Evolutionary conservation across 2,888 invertebrate species (phyloP).

Genomic region (Limulus polyphemus): DNA sequence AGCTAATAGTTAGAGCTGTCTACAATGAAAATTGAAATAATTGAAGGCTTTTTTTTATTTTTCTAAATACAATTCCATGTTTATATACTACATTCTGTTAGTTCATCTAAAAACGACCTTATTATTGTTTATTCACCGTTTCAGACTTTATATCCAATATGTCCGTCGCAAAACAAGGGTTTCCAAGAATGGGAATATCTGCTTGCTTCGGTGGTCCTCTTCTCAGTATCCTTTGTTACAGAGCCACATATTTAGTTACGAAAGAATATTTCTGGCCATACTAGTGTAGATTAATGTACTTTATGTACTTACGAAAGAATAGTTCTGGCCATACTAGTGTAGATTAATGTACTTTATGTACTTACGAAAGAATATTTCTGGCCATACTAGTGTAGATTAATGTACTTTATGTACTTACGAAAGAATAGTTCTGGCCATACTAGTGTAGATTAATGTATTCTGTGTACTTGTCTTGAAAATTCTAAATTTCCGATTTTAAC

Average conservation of each 20-base stretch:
- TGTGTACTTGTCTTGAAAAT: too few species aligned
- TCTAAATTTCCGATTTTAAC: too few species aligned
- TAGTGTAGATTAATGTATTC: too few species aligned
- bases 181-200: slow-evolving; percentile 51
- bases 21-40: too few species aligned
- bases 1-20: too few species aligned
- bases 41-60: background rate
- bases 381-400: too few species aligned
- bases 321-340: background rate
- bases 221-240: slow-evolving; percentile 44
- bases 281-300: background rate
- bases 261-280: background rate
- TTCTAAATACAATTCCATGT: background rate
- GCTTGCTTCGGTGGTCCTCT: slow-evolving; percentile 56
- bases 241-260: background rate
- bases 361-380: background rate
- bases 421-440: too few species aligned
- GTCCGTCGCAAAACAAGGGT: slow-evolving; percentile 49
- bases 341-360: background rate
- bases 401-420: too few species aligned
- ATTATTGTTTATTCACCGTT: slow-evolving; percentile 7
- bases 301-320: background rate
- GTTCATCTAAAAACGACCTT: too few species aligned
- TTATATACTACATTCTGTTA: slow-evolving; percentile 7
- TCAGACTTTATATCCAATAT: slow-evolving; percentile 49